Percentiles rank a stretch among this genome's conserved stretches.
phyloP scores from a whole-genome alignment of 2,888 invertebrate species.

The Andrena trimmerana region DNA sequence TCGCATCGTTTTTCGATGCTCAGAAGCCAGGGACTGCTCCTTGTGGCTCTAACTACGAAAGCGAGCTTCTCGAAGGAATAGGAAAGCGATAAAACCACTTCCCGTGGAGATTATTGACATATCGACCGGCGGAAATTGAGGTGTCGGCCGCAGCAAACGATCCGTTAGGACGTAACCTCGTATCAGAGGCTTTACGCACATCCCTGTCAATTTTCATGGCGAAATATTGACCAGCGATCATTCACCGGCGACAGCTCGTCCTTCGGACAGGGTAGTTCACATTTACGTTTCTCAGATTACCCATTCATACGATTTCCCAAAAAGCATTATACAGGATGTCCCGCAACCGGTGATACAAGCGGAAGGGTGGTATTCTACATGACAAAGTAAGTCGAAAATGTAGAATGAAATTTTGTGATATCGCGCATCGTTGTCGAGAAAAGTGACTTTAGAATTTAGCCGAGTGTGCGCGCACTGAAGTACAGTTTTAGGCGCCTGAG shows the following conservation, averaged over 20 bases:
- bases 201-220: conserved; percentile 44
- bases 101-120: conserved; percentile 68
- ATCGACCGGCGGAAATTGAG: conserved; percentile 67
- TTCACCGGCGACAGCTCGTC: conserved; percentile 51
- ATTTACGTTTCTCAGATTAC: not conserved
- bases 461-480: too few relatives aligned
- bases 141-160: conserved; percentile 66
- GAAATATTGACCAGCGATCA: conserved; percentile 57
- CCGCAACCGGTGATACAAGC: too few relatives aligned
- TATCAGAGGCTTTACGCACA: conserved; percentile 50
- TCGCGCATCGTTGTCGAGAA: too few relatives aligned
- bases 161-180: conserved; percentile 53
- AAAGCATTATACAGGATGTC: not conserved
- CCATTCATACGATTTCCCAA: not conserved
- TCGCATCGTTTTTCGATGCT: conserved; percentile 17
- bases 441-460: too few relatives aligned
- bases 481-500: too few relatives aligned
- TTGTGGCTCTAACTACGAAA: conserved; percentile 14
- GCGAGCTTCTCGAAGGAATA: conserved; percentile 47
- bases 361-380: too few relatives aligned
- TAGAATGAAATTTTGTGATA: too few relatives aligned
- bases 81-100: conserved; percentile 69
- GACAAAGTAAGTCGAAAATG: too few relatives aligned
- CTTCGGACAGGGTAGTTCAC: conserved; percentile 3
- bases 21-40: conserved; percentile 12